Percentiles rank a stretch among this genome's conserved stretches.
Conservation (phyloP, 2,797 vertebrate species). For the Sebastiscus albofasciatus region DNA sequence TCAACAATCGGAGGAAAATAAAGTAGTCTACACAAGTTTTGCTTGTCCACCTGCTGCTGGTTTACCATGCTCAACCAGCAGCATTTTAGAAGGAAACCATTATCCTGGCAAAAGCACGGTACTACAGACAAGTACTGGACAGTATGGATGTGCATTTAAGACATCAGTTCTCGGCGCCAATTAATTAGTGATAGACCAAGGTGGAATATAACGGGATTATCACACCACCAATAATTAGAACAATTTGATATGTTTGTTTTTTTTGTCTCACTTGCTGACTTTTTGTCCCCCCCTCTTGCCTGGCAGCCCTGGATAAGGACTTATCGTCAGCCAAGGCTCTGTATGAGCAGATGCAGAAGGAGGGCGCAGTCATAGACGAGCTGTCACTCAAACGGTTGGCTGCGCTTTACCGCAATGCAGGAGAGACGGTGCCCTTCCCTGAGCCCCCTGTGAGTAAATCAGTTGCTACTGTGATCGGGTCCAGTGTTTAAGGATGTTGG, state of each 20-base stretch:
- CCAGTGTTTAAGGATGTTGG: background rate
- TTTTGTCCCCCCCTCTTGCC: constrained; percentile 6
- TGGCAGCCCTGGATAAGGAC: constrained; percentile 85
- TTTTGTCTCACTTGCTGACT: background rate
- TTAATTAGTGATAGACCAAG: background rate
- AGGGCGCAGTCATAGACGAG: constrained; percentile 80
- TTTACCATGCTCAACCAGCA: background rate
- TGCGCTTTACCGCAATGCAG: constrained; percentile 82
- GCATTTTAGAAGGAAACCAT: background rate
- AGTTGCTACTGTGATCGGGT: background rate
- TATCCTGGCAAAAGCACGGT: background rate
- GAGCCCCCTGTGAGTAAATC: constrained; percentile 92
- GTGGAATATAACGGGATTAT: background rate
- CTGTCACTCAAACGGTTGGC: constrained; percentile 91
- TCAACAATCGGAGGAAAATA: background rate
- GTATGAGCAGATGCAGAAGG: constrained; percentile 81
- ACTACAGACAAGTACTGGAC: background rate
- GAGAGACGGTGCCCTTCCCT: constrained; percentile 86
- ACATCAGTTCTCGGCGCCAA: background rate
- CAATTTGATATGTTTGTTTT: background rate
- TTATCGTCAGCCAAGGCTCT: constrained; percentile 85
- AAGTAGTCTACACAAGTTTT: background rate
- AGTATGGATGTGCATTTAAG: background rate
- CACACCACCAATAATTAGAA: background rate
- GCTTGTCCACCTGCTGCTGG: background rate